A percentile compares a stretch with the other conserved stretches of the same genome.
Evolutionary conservation across 2,113 vertebrate genomes (phyloP).

Genomic region (Chitala chitala): DNA sequence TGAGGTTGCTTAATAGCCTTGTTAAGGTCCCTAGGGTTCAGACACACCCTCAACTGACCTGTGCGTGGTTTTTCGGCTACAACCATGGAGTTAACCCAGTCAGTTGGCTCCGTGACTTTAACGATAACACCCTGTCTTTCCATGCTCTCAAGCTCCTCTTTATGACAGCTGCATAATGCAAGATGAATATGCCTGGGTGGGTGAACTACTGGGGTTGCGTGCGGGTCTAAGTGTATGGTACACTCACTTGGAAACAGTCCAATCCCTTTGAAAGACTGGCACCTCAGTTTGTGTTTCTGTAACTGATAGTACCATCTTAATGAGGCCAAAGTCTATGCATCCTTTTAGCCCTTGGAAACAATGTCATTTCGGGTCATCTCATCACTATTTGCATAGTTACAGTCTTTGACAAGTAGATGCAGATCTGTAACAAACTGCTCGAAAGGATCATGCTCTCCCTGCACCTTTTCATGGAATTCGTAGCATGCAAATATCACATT

Average conservation of each 20-base stretch:
- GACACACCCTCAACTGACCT: conserved; percentile 15
- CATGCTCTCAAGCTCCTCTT: conserved; percentile 19
- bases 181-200: conserved; percentile 22
- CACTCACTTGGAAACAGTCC: conserved; percentile 31
- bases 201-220: conserved; percentile 4
- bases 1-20: not conserved
- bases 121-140: conserved; percentile 21
- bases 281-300: too few relatives aligned
- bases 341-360: too few relatives aligned
- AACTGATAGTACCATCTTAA: too few relatives aligned
- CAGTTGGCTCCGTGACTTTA: conserved; percentile 27
- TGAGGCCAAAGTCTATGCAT: too few relatives aligned
- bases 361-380: too few relatives aligned
- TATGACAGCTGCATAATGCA: conserved; percentile 13
- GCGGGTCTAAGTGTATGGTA: conserved; percentile 22
- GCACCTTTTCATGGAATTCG: too few relatives aligned
- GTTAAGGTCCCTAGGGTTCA: not conserved
- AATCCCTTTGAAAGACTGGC: conserved; percentile 25
- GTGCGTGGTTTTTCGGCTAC: conserved; percentile 24
- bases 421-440: too few relatives aligned
- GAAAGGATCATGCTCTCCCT: too few relatives aligned
- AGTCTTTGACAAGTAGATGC: too few relatives aligned
- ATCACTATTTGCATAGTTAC: too few relatives aligned
- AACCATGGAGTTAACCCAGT: conserved; percentile 28
- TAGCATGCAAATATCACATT: too few relatives aligned